Evolutionary conservation across 2,888 invertebrate genomes (phyloP).

Genomic region (Agapetus fuscipes): DNA sequence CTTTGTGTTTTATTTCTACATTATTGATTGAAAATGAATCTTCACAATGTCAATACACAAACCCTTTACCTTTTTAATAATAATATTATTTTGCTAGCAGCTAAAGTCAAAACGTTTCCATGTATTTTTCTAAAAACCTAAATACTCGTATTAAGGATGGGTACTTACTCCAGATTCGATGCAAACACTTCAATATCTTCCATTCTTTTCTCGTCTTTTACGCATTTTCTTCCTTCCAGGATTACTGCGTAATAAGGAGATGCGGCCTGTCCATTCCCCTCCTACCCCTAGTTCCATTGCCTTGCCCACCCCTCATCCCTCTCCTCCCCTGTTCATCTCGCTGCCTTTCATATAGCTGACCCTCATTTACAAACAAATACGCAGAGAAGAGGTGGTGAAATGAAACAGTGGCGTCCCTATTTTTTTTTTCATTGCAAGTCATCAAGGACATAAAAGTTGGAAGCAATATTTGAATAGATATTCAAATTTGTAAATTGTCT

Average conservation of each 20-base stretch:
- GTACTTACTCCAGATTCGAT: neutral
- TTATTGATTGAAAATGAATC: no score
- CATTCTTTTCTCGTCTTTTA: neutral
- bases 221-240: neutral
- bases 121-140: neutral
- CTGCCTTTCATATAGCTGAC: slow-evolving; percentile 7
- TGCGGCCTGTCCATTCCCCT: neutral
- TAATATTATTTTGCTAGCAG: no score
- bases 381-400: slow-evolving; percentile 1
- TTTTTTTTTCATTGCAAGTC: no score
- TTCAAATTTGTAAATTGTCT: no score
- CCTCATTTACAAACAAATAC: slow-evolving; percentile 21
- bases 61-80: neutral
- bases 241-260: neutral
- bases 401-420: no score
- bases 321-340: neutral
- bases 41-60: neutral
- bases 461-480: no score
- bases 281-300: no score
- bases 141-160: neutral
- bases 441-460: no score
- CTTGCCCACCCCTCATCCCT: no score
- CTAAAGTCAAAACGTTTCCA: no score
- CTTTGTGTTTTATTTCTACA: no score
- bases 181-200: neutral